These are phyloP conservation scores for Cottoperca gobio DNA, from an alignment of 2,797 vertebrate species.

Conservation along the genomic window DNA sequence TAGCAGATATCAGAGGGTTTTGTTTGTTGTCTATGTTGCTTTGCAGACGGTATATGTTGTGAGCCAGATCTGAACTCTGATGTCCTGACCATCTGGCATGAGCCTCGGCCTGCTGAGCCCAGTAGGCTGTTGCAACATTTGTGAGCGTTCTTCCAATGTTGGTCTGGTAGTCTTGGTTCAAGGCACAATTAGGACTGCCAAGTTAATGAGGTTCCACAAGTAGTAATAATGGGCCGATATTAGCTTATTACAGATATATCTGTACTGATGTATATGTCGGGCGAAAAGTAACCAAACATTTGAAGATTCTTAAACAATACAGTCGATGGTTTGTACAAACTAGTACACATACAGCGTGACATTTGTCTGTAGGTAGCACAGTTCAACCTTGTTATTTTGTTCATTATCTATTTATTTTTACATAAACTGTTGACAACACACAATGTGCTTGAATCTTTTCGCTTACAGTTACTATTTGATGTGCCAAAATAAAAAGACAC, in stretches of 20 bases:
- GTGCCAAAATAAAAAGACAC: too few relatives aligned
- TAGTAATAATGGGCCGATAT: not conserved
- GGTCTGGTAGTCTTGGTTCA: conserved; percentile 11
- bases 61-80: conserved; percentile 57
- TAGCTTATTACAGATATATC: not conserved
- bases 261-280: not conserved
- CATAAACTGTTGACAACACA: not conserved
- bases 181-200: not conserved
- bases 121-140: conserved; percentile 30
- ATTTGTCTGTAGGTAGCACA: not conserved
- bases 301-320: not conserved
- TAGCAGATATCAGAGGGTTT: conserved; percentile 7
- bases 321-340: not conserved
- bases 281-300: not conserved
- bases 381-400: not conserved
- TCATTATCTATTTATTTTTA: not conserved
- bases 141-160: conserved; percentile 10
- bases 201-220: not conserved
- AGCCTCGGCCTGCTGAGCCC: conserved; percentile 36
- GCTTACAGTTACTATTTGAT: too few relatives aligned
- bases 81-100: conserved; percentile 65
- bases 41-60: conserved; percentile 31
- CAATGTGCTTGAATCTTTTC: not conserved
- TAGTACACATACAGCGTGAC: not conserved
- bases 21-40: conserved; percentile 36